Evolutionary conservation across 2,797 vertebrate species (phyloP).

Genomic region (Parauchenoglanis punctatus): DNA sequence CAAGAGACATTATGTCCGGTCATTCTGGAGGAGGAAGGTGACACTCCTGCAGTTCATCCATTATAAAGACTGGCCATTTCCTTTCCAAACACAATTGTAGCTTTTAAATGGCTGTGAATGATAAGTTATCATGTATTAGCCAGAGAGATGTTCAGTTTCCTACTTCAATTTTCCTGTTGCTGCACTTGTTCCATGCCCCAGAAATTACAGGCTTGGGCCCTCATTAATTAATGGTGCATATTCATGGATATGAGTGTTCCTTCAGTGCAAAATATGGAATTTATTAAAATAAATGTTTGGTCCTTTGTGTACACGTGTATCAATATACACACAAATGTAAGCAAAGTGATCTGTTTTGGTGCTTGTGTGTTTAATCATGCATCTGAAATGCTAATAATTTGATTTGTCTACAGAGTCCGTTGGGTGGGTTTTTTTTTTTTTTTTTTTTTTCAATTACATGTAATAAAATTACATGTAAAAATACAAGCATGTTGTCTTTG

Average conservation of each 20-base stretch:
- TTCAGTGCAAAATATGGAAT: background rate
- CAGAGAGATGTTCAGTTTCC: constrained; percentile 45
- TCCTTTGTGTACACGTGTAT: background rate
- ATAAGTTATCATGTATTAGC: constrained; percentile 46
- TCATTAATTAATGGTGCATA: background rate
- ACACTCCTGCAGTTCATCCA: constrained; percentile 23
- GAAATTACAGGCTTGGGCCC: constrained; percentile 65
- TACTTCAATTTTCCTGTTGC: constrained; percentile 53
- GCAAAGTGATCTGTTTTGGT: background rate
- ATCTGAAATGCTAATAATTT: background rate
- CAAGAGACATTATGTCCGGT: constrained; percentile 15
- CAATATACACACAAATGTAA: background rate
- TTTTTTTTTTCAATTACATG: background rate
- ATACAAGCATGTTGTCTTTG: too few relatives aligned
- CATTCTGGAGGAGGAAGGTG: constrained; percentile 4
- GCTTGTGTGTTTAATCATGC: background rate
- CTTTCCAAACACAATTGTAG: constrained; percentile 16
- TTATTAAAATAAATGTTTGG: background rate
- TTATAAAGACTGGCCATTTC: constrained; percentile 28
- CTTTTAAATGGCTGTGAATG: constrained; percentile 30
- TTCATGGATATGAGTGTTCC: background rate
- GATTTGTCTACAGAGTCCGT: background rate
- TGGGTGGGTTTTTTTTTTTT: background rate
- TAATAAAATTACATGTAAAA: background rate
- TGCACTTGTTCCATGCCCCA: constrained; percentile 66